Percentiles rank a stretch among this genome's conserved stretches.
phyloP scores from a whole-genome alignment of 1,140 invertebrate genomes.

The Drosophila kikkawai region DNA sequence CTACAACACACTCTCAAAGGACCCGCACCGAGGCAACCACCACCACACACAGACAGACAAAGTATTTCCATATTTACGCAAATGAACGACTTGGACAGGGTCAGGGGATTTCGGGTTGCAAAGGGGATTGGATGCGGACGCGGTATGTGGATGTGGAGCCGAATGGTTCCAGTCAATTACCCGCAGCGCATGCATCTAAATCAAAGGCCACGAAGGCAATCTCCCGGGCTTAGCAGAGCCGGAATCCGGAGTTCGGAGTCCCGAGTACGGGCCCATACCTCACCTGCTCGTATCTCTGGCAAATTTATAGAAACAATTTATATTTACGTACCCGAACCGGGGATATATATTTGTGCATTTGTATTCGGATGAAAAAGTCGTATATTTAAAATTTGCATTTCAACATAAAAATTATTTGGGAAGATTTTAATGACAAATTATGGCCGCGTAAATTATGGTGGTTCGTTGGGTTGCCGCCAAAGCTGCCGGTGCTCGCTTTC shows the following conservation, averaged over 20 bases:
- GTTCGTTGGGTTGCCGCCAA: conserved; percentile 13
- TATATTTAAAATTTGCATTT: conserved; percentile 83
- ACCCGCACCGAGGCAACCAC: neutral
- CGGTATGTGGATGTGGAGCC: neutral
- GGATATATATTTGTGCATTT: conserved; percentile 22
- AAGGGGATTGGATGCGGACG: neutral
- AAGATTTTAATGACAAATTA: conserved; percentile 85
- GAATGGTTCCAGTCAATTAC: conserved; percentile 67
- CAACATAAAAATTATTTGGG: conserved; percentile 82
- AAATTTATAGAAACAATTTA: conserved; percentile 71
- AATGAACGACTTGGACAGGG: conserved; percentile 49
- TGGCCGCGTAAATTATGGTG: conserved; percentile 81
- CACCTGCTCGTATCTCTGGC: conserved; percentile 48
- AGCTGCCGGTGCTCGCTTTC: conserved; percentile 1
- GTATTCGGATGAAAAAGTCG: conserved; percentile 56
- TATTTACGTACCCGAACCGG: conserved; percentile 36
- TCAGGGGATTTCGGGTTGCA: conserved; percentile 17
- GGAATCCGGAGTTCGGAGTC: conserved; percentile 7
- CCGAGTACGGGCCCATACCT: conserved; percentile 33
- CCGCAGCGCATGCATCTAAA: conserved; percentile 46
- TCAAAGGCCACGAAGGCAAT: conserved; percentile 56
- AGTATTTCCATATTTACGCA: conserved; percentile 49
- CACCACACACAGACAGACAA: conserved; percentile 14
- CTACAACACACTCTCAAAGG: conserved; percentile 27
- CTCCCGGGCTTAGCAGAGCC: conserved; percentile 33